Base-by-base conservation (phyloP, 2,797 vertebrate species). In the Prunella strophiata region DNA sequence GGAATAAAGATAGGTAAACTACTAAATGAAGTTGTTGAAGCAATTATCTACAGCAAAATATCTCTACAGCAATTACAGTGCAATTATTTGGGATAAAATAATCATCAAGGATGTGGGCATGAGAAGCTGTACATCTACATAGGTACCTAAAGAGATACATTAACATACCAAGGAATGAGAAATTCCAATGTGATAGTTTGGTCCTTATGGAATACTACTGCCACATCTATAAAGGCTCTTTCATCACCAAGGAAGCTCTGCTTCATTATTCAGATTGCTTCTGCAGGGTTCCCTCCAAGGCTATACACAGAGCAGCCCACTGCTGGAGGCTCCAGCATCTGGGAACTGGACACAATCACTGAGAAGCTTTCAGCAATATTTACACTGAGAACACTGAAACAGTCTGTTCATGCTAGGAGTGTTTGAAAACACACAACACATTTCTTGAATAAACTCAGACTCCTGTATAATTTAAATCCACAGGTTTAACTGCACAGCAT, bases 71-170 rank as follows among this genome's bases (percentile, higher is more conserved):
- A 65, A 42, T 40, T n/a, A 30, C 11, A 42, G 25, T 25, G 13
- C 34, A 55, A 9, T 34, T 21, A 55, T 48, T 34, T 48, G 42
- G 34, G 30, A 8, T 55, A 23, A 55, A 65, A 48, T 16, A 65
- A 3, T 5, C 29, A 40, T 29, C 11, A 20, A 55, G 51, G 30
- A 16, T 30, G 13, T 40, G 34, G 34, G 30, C 29, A 48, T 1
- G 1, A 40, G 50, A 40, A 29, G 29, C 4, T 1, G 0, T 15
- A n/a, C 23, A 48, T 23, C 13, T 18, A 3, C 11, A 9, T 9
- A 48, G 10, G 10, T 20, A 40, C 29, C 34, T 47, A 55, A 16
- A 23, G 8, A 40, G 20, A 25, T 11, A 14, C 7, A 40, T 34
- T 23, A 55, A 25, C 25, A 20, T 42, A 34, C 16, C 11, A 48